These are phyloP conservation scores for Pandemis corylana DNA, from an alignment of 2,888 invertebrate genomes.

Conservation along the genomic window DNA sequence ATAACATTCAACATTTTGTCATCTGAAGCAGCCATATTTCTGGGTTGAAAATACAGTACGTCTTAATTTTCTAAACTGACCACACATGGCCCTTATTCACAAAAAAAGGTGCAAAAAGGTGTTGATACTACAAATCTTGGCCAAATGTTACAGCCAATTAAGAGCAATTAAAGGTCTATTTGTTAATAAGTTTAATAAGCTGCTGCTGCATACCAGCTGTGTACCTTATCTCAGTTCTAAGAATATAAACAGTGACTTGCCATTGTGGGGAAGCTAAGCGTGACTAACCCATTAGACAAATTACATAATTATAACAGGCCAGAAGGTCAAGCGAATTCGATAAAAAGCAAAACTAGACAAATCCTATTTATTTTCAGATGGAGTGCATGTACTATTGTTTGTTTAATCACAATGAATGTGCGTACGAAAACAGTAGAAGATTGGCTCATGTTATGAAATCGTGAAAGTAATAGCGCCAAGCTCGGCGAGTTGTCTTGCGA, in stretches of 20 bases:
- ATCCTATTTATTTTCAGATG: not conserved
- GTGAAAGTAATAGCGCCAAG: constrained; percentile 54
- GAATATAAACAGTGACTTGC: constrained; percentile 40
- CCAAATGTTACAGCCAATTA: not conserved
- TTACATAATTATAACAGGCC: constrained; percentile 46
- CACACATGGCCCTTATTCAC: not conserved
- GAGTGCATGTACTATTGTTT: constrained; percentile 15
- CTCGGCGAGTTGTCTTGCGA: constrained; percentile 26
- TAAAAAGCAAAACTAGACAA: constrained; percentile 4
- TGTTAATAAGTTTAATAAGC: not conserved
- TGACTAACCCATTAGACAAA: constrained; percentile 15
- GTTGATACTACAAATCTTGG: not conserved
- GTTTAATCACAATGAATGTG: constrained; percentile 34
- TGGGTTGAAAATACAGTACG: not conserved
- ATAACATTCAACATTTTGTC: constrained; percentile 2
- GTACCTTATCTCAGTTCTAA: constrained; percentile 23
- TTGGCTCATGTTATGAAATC: constrained; percentile 56
- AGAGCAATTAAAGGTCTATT: not conserved
- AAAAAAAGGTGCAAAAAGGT: not conserved
- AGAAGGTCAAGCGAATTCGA: constrained; percentile 25
- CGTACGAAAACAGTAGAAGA: constrained; percentile 44
- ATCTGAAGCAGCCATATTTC: not conserved
- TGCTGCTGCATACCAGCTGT: not conserved
- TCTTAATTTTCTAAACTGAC: too few relatives aligned
- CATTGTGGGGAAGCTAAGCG: constrained; percentile 31